Evolutionary conservation across 1,140 invertebrate species (phyloP).

Genomic region (Brachionus asplanchnoidis): DNA sequence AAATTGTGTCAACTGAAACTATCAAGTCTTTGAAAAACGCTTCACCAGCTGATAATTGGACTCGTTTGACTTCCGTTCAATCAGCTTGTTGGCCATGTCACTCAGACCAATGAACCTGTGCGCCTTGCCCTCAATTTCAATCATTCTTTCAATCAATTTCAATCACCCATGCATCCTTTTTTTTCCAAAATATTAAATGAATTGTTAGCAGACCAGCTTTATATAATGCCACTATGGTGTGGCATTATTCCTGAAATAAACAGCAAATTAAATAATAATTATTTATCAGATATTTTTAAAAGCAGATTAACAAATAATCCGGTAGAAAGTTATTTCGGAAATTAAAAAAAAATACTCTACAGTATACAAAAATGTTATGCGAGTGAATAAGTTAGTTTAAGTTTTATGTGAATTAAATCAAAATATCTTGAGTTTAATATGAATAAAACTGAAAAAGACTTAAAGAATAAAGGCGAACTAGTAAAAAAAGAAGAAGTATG

Average conservation of each 20-base stretch:
- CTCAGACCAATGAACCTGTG: background rate
- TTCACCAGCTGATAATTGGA: background rate
- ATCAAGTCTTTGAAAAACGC: background rate
- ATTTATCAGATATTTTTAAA: background rate
- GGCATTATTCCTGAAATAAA: background rate
- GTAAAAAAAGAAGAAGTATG: background rate
- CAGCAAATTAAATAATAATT: background rate
- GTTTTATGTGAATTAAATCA: no score
- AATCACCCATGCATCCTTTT: background rate
- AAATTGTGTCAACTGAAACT: background rate
- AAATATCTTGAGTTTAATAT: no score
- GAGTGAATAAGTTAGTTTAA: no score
- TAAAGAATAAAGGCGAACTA: no score
- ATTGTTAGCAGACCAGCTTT: background rate
- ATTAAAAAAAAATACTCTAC: background rate
- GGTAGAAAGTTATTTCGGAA: background rate
- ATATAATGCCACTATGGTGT: no score
- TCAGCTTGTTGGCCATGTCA: background rate
- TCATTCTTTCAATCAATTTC: background rate
- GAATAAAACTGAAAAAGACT: no score
- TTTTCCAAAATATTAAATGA: background rate
- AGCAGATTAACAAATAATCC: background rate
- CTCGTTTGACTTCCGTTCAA: background rate
- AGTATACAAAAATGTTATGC: no score
- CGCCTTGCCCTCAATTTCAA: background rate